Percentiles rank a stretch among this genome's conserved stretches.
phyloP scores from a whole-genome alignment of 1,140 invertebrate species.

The Aphaenogaster floridana region DNA sequence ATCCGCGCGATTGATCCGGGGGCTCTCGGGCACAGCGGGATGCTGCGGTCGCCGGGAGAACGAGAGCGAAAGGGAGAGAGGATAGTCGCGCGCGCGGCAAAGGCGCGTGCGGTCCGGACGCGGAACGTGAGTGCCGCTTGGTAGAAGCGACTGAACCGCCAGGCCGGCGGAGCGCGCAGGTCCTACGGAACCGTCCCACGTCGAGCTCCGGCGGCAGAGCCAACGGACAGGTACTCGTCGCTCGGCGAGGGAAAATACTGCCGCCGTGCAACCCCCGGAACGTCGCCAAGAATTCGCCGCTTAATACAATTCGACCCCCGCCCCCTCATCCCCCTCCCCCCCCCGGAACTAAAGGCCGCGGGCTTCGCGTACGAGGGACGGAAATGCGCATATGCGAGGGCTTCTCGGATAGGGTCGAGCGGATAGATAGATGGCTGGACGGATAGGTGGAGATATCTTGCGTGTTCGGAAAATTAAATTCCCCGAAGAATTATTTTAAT shows the following conservation, averaged over 20 bases:
- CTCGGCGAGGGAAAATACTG: conserved; percentile 55
- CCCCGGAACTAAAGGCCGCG: background rate
- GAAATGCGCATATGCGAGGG: conserved; percentile 30
- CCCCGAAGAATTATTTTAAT: conserved; percentile 24
- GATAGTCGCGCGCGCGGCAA: conserved; percentile 69
- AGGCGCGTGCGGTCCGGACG: conserved; percentile 71
- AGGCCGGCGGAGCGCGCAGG: conserved; percentile 67
- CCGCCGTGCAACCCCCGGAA: conserved; percentile 37
- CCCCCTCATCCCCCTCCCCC: no score
- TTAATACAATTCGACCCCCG: conserved; percentile 11
- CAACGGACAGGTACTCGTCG: conserved; percentile 52
- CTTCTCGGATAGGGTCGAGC: background rate
- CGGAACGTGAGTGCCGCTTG: conserved; percentile 75
- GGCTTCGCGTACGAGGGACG: background rate
- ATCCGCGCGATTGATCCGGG: conserved; percentile 51
- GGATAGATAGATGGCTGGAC: conserved; percentile 13
- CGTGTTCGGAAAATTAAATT: conserved; percentile 46
- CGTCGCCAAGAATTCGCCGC: conserved; percentile 48
- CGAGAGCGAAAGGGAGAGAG: conserved; percentile 35
- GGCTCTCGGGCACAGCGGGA: conserved; percentile 38
- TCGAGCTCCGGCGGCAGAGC: conserved; percentile 45
- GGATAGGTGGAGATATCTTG: conserved; percentile 13
- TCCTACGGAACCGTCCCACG: conserved; percentile 70
- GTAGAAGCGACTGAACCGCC: conserved; percentile 69
- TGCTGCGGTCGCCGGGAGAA: conserved; percentile 50